These are phyloP conservation scores for Aphis craccivora DNA, from an alignment of 1,140 invertebrate genomes.

Conservation along the genomic window DNA sequence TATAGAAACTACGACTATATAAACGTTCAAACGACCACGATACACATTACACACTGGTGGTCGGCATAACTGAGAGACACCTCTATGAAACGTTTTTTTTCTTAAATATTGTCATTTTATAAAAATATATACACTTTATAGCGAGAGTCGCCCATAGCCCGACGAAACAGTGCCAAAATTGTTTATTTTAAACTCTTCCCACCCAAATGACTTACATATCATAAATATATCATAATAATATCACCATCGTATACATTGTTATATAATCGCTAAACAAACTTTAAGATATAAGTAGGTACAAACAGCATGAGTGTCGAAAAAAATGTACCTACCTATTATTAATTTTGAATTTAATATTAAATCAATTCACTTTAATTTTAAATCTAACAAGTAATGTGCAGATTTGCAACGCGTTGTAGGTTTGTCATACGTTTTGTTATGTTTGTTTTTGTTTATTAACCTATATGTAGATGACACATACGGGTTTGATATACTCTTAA, in stretches of 20 bases:
- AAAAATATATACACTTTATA: slow-evolving; percentile 20
- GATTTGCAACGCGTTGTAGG: neutral
- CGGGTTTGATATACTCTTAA: neutral
- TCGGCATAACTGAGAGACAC: neutral
- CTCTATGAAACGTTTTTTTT: slow-evolving; percentile 23
- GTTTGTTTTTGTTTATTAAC: neutral
- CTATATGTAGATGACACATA: neutral
- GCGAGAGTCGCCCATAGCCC: neutral
- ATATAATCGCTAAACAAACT: neutral
- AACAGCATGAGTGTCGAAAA: neutral
- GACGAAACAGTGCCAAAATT: slow-evolving; percentile 45
- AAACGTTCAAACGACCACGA: slow-evolving; percentile 18
- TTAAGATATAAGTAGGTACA: neutral
- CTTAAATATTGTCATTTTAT: slow-evolving; percentile 46
- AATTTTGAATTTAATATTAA: neutral
- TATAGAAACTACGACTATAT: neutral
- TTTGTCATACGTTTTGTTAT: neutral
- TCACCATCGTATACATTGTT: neutral
- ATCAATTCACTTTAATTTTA: neutral
- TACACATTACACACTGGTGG: slow-evolving; percentile 21
- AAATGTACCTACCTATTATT: neutral
- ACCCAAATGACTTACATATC: neutral
- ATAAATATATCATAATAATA: neutral
- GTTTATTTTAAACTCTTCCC: slow-evolving; percentile 58
- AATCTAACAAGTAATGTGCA: neutral